Evolutionary conservation across 2,113 vertebrate genomes (phyloP).

Genomic region (Spilogale gracilis): DNA sequence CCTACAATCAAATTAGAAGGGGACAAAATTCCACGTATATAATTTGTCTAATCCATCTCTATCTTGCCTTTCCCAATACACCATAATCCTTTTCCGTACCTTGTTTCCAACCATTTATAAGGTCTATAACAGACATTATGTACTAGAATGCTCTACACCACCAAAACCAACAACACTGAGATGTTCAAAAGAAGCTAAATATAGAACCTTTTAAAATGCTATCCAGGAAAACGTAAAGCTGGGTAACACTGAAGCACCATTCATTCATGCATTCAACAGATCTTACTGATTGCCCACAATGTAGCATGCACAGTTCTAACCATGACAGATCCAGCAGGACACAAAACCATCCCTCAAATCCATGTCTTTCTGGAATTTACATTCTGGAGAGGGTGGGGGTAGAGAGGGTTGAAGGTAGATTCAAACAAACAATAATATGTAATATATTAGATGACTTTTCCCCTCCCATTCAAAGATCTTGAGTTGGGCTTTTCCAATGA

Average conservation of each 20-base stretch:
- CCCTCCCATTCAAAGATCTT: neutral
- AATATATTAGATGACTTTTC: neutral
- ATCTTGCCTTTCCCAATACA: conserved; percentile 18
- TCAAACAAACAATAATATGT: neutral
- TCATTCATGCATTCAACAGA: neutral
- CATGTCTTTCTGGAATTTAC: neutral
- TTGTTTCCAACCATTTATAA: neutral
- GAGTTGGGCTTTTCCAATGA: neutral
- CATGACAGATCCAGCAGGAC: neutral
- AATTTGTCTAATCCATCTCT: conserved; percentile 25
- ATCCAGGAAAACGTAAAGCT: neutral
- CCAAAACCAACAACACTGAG: neutral
- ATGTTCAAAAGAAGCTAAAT: neutral
- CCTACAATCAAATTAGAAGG: conserved; percentile 2
- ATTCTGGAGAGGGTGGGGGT: neutral
- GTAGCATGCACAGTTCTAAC: neutral
- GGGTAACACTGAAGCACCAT: neutral
- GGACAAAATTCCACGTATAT: neutral
- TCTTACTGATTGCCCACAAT: neutral
- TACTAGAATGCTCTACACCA: neutral
- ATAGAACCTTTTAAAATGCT: conserved; percentile 16
- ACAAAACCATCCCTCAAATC: neutral
- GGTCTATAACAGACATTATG: neutral
- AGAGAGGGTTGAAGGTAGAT: neutral
- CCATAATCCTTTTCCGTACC: conserved; percentile 5